Evolutionary conservation across 2,797 vertebrate genomes (phyloP), one percentile per base, ranked within the genome.

Genomic region (Monodelphis domestica): DNA sequence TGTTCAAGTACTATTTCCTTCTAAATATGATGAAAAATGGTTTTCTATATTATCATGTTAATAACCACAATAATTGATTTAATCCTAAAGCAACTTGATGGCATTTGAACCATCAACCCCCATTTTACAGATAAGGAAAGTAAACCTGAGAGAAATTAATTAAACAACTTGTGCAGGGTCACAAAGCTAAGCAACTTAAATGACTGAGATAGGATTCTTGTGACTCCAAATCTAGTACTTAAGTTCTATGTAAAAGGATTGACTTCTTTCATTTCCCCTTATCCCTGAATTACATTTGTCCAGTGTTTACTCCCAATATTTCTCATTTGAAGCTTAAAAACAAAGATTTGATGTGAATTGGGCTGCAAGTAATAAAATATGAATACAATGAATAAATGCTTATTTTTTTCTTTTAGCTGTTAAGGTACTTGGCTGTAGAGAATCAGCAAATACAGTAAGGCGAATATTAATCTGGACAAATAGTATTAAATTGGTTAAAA

Each of bases 351-450:
- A 17, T 12, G 50, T 45, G 15, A 10, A 45, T 38, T 52, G n/a
- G 0, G 3, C 30, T 51, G 26, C 17, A 11, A 17, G 29, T 0
- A 5, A 0, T 2, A 53, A 54, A 0, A 51, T n/a, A 30, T 3
- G 29, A 30, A 21, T 3, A 2, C 7, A 0, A 45, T 45, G 15
- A 50, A 84, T 78, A 45, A 78, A 78, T 24, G 26, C 38, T 38
- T 30, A n/a, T n/a, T n/a, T n/a, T n/a, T 0, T 63, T 24, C 88
- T 14, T 29, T 26, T 1, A 1, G 24, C 38, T 9, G 1, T 38
- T 28, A n/a, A 33, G 28, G 24, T 0, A 6, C 6, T 89, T 38
- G 26, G 11, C 87, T 6, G 1, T 4, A 54, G 24, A 53, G 21
- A 4, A 26, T 3, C 57, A 5, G 4, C 1, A 38, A 53, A 53